Conservation (phyloP, 2,113 vertebrate genomes). For the Antigone vipio region DNA sequence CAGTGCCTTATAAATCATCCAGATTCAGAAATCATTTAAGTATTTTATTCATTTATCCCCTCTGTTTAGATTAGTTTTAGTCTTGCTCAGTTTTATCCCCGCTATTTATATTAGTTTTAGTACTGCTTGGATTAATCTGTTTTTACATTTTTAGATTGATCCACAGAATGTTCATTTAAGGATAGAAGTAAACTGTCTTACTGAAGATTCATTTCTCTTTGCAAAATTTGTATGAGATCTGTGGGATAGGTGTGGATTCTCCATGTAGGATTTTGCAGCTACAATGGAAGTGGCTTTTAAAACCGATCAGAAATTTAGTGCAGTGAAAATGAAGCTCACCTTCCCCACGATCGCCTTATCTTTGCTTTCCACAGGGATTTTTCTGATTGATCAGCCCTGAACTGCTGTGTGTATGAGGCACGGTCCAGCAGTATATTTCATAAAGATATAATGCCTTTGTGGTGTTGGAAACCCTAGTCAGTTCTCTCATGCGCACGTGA, state of each 20-base stretch:
- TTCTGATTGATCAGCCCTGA: background rate
- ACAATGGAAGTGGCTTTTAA: background rate
- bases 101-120: conserved; percentile 17
- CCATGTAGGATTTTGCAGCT: background rate
- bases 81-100: background rate
- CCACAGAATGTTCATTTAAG: background rate
- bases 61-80: conserved; percentile 42
- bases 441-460: background rate
- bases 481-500: background rate
- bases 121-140: conserved; percentile 1
- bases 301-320: background rate
- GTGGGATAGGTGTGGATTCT: background rate
- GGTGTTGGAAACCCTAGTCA: background rate
- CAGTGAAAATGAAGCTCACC: background rate
- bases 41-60: background rate
- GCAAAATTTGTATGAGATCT: background rate
- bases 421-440: background rate
- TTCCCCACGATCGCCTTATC: background rate
- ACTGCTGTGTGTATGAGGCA: background rate
- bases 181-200: background rate
- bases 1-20: conserved; percentile 54
- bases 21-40: conserved; percentile 44
- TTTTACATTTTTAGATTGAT: conserved; percentile 23
- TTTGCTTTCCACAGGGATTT: background rate
- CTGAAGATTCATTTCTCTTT: background rate